Base-by-base conservation (phyloP, 2,113 vertebrate species). In the Suncus etruscus region DNA sequence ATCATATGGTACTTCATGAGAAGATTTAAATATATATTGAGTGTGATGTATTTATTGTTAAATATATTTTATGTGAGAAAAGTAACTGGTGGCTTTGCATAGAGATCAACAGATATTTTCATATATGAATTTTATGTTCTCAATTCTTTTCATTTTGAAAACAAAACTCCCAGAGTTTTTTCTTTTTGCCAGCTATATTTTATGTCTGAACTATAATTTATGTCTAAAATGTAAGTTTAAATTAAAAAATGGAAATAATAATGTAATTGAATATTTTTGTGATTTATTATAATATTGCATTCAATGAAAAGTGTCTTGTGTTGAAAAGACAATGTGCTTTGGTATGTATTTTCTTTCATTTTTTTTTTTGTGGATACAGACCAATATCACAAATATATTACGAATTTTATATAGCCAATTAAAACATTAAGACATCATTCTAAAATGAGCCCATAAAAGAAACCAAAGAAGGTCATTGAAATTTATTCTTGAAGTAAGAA, bases 21-120 rank as follows among this genome's bases (percentile, higher is more conserved):
- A 74, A 65, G 18, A 54, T 48, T n/a, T n/a, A 76, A 84, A 58
- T 90, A 90, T 72, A 39, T 80, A 63, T 87, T 45, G 78, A 47
- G 66, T 68, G 45, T 58, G 15, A 61, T n/a, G 31, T 61, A 85
- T 25, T 81, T 47, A 84, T 7, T 63, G 7, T 25, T 11, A 81
- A 61, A 84, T 47, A 69, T 31, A 86, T 81, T 54, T 65, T 65
- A 81, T 32, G 25, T n/a, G 66, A 20, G 6, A 8, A 25, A 86
- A 74, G 69, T 2, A 65, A 22, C 9, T 58, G 11, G 14, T 50
- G 47, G 1, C 31, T 78, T 48, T 89, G 8, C 14, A 76, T 58
- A 66, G 85, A 82, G 9, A 73, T 65, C 31, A 85, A 70, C 25
- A 50, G 16, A 1, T 18, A 70, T 79, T 51, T n/a, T 15, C 66